phyloP scores from a whole-genome alignment of 2,113 vertebrate genomes.

The Phycodurus eques region DNA sequence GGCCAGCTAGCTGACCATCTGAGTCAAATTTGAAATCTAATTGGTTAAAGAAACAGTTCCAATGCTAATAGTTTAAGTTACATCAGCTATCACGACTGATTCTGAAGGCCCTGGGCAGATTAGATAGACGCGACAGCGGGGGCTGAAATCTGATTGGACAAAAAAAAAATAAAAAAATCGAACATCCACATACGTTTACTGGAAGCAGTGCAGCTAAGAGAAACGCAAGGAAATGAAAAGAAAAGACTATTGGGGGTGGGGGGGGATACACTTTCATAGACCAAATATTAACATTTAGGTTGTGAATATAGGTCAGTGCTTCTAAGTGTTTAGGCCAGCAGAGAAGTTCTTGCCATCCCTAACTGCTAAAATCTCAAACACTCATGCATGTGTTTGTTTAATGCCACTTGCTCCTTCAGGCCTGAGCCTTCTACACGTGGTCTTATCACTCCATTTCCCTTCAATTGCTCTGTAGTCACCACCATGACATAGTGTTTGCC shows the following conservation, averaged over 20 bases:
- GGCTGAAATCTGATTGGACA: not conserved
- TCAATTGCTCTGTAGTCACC: slow-evolving; percentile 56
- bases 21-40: too few species aligned
- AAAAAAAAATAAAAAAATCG: not conserved
- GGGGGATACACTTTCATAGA: not conserved
- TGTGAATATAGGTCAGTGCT: not conserved
- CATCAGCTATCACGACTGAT: too few species aligned
- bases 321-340: not conserved
- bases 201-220: not conserved
- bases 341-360: not conserved
- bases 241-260: not conserved
- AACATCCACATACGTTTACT: not conserved
- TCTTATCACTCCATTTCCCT: slow-evolving; percentile 69
- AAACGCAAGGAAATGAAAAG: not conserved
- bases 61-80: too few species aligned
- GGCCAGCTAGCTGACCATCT: too few species aligned
- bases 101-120: too few species aligned
- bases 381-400: slow-evolving; percentile 50
- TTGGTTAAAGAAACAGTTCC: too few species aligned
- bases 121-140: too few species aligned
- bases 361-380: slow-evolving; percentile 19
- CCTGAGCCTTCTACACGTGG: slow-evolving; percentile 57
- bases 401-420: slow-evolving; percentile 68
- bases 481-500: slow-evolving; percentile 61
- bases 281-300: not conserved